These are phyloP conservation scores for Halichondria panicea DNA, from an alignment of 37 sponge, comb jelly and placozoan genomes.

Conservation along the genomic window DNA sequence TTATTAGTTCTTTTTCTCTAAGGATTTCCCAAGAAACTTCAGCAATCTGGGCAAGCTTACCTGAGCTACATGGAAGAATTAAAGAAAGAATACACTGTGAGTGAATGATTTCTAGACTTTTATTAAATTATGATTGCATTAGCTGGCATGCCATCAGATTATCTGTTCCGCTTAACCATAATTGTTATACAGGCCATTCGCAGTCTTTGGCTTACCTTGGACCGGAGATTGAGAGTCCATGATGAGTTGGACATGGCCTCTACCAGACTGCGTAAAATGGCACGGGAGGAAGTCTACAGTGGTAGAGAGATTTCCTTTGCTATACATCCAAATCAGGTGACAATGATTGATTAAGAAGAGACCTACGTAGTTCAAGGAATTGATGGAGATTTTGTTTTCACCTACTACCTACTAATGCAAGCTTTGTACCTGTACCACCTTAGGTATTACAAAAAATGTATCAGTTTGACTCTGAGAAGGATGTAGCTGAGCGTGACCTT, in stretches of 20 bases:
- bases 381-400: too few relatives aligned
- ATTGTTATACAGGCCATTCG: constrained; percentile 52
- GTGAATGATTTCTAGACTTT: neutral
- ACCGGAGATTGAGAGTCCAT: constrained; percentile 26
- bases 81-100: constrained; percentile 74
- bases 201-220: constrained; percentile 55
- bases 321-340: constrained; percentile 31
- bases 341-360: too few relatives aligned
- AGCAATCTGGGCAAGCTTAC: constrained; percentile 14
- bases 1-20: neutral
- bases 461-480: constrained; percentile 21
- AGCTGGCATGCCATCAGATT: too few relatives aligned
- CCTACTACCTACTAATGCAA: too few relatives aligned
- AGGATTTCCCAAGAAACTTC: constrained; percentile 18
- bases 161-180: too few relatives aligned
- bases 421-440: too few relatives aligned
- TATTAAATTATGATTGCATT: too few relatives aligned
- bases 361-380: too few relatives aligned
- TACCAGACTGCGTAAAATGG: constrained; percentile 8
- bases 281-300: constrained; percentile 13
- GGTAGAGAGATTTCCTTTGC: neutral
- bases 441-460: too few relatives aligned
- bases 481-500: constrained; percentile 13
- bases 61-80: constrained; percentile 42
- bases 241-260: constrained; percentile 74